A percentile compares a stretch with the other conserved stretches of the same genome.
These are phyloP conservation scores for Microcaecilia unicolor DNA, from an alignment of 2,797 vertebrate genomes.

Conservation along the genomic window DNA sequence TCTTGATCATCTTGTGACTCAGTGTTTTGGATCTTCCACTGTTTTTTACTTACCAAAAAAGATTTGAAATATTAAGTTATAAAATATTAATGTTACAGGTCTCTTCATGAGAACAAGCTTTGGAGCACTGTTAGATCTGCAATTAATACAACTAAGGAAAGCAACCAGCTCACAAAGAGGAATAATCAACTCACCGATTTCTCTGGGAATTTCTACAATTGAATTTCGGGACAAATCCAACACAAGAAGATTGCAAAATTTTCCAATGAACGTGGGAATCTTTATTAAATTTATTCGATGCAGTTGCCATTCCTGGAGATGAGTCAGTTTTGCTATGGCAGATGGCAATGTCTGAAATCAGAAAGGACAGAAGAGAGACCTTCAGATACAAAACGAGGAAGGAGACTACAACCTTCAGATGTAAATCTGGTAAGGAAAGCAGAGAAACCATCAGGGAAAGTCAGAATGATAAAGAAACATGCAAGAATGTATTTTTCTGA, in stretches of 20 bases:
- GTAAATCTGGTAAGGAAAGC: background rate
- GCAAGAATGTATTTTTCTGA: too few species aligned
- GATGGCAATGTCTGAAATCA: conserved; percentile 65
- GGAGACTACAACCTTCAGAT: background rate
- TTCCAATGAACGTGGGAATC: conserved; percentile 78
- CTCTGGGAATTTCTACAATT: conserved; percentile 69
- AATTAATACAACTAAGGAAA: too few species aligned
- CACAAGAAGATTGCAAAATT: conserved; percentile 76
- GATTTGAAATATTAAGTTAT: too few species aligned
- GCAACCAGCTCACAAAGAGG: too few species aligned
- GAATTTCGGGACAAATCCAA: conserved; percentile 83
- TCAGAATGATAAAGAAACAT: too few species aligned
- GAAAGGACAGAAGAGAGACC: conserved; percentile 5
- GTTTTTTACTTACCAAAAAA: too few species aligned
- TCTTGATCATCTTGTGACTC: too few species aligned
- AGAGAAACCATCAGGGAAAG: background rate
- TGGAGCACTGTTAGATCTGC: too few species aligned
- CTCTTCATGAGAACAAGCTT: too few species aligned
- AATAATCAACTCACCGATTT: conserved; percentile 81
- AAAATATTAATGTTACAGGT: too few species aligned
- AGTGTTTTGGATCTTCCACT: too few species aligned
- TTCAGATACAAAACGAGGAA: background rate
- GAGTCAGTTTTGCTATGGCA: conserved; percentile 69
- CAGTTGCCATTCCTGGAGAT: conserved; percentile 90
- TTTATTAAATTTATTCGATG: conserved; percentile 75